Percentiles rank a stretch among this genome's conserved stretches.
phyloP scores from a whole-genome alignment of 2,113 vertebrate species.

The Scortum barcoo region DNA sequence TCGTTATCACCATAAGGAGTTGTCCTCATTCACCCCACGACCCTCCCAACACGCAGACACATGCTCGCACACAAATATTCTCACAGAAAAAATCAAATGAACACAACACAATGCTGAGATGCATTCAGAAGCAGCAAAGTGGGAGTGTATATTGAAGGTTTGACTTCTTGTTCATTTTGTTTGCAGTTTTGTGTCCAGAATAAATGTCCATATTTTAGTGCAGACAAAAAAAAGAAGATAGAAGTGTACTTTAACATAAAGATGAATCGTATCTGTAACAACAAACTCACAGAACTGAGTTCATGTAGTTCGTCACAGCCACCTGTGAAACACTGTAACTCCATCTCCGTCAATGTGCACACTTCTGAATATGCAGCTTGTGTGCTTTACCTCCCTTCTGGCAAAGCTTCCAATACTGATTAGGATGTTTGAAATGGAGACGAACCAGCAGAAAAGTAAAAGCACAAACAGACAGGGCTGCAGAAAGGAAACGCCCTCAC shows the following conservation, averaged over 20 bases:
- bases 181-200: constrained; percentile 10
- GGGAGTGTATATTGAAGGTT: neutral
- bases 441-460: constrained; percentile 62
- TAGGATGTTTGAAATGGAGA: constrained; percentile 65
- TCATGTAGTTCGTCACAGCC: constrained; percentile 14
- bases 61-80: constrained; percentile 53
- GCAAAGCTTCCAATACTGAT: constrained; percentile 60
- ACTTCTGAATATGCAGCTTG: constrained; percentile 52
- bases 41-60: constrained; percentile 54
- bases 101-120: constrained; percentile 39
- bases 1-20: constrained; percentile 85
- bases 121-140: constrained; percentile 32
- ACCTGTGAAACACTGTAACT: constrained; percentile 60
- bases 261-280: constrained; percentile 20
- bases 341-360: constrained; percentile 22
- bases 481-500: constrained; percentile 65
- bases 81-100: constrained; percentile 58
- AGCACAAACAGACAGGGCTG: constrained; percentile 69
- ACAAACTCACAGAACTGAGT: constrained; percentile 28
- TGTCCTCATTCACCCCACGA: constrained; percentile 83
- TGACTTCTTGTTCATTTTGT: constrained; percentile 35
- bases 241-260: constrained; percentile 23
- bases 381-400: constrained; percentile 72
- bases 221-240: neutral
- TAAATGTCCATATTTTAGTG: neutral